Evolutionary conservation across 2,888 invertebrate species (phyloP), one percentile per base, ranked within the genome.

Genomic region (Orchesellides sinensis): DNA sequence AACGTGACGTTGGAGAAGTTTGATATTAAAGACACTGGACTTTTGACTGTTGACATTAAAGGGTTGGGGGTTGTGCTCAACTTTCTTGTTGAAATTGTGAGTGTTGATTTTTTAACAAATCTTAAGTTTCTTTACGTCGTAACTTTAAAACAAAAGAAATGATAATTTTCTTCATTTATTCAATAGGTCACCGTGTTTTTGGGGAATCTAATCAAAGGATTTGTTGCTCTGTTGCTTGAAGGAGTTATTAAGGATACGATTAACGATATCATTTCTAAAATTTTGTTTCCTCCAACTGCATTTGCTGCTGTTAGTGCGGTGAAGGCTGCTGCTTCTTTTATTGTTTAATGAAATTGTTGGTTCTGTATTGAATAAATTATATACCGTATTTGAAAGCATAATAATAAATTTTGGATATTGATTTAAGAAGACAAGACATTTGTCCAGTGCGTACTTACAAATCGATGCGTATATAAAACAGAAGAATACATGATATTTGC

Each of bases 61-160:
- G 87, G 87, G 61, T 72, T 87, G 10, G 87, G 86, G 21, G 35
- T 66, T 25, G 72, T 85, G 49, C 72, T 87, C 17, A 83, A 86
- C 59, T 87, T 87, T 75, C 73, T 86, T 12, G 84, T 59, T 35
- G 86, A 87, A 80, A 74, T 86, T 19, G 85, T 86, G 72, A 75
- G 74, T 47, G 14, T 14, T 40, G 10, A 40, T 14, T 40, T 8
- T n/a, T 40, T 8, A 40, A 40, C 14, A 32, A 32, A 32, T 5
- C 32, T 6, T 6, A 32, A 6, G 32, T 32, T 6, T 10, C 10
- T 6, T 10, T 32, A 32, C 32, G 32, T 32, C 5, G 32, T 32
- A 10, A 32, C n/a, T n/a, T n/a, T n/a, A n/a, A n/a, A n/a, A n/a
- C n/a, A n/a, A n/a, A n/a, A n/a, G n/a, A n/a, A n/a, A n/a, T n/a